Evolutionary conservation across 2,888 invertebrate genomes (phyloP), one percentile per base, ranked within the genome.

Genomic region (Tinea semifulvella): DNA sequence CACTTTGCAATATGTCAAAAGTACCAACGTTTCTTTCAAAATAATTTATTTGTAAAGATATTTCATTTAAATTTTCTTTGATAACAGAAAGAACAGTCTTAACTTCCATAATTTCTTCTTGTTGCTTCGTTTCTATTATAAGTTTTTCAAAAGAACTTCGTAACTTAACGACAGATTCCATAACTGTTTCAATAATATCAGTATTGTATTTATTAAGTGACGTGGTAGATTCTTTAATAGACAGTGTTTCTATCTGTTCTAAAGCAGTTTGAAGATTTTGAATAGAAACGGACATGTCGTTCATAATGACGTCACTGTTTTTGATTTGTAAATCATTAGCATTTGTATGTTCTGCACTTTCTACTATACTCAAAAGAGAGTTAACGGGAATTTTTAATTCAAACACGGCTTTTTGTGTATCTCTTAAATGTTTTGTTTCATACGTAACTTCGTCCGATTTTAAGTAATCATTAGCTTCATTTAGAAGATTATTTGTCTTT

Each of bases 101-200:
- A 10, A 84, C 56, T 2, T 65, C 55, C 8, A 47, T 26, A 49
- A 61, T 56, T 40, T 71, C 62, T 49, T 62, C 59, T 39, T 61
- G 62, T 6, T 47, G 58, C 50, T 54, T 63, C 2, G 58, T 57
- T 49, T 72, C 68, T 2, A 48, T 55, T 2, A 74, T 70, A 10
- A 80, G 49, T 50, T 65, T 58, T 54, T 88, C 86, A 50, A 88
- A 68, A 0, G 84, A 84, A 55, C 74, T 84, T 49, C 85, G 77
- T 4, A 89, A 62, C 58, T 88, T 86, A 45, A 85, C 70, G n/a
- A 88, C 72, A 0, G 88, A 85, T 11, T 84, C 82, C 53, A 85
- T 83, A 0, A 89, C 83, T 44, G 84, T 82, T 56, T 89, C 87
- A 45, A 89, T 77, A 22, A 88, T 77, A 46, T 85, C 84, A 47